These are phyloP conservation scores for Trichonephila clavata DNA, from an alignment of 1,140 invertebrate species.

Conservation along the genomic window DNA sequence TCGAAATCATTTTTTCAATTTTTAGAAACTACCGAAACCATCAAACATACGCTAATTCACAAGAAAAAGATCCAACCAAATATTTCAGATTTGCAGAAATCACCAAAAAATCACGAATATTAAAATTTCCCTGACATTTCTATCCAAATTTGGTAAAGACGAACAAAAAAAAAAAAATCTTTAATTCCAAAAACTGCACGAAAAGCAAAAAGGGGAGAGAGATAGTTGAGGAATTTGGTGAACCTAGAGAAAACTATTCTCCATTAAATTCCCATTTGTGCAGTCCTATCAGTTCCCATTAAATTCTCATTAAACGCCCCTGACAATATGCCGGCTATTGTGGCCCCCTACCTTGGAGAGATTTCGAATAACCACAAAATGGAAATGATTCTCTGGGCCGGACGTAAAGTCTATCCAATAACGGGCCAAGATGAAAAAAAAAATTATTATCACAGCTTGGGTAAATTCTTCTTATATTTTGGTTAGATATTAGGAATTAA, in stretches of 20 bases:
- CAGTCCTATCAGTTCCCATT: conserved; percentile 60
- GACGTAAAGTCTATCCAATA: not conserved
- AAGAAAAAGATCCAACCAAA: not conserved
- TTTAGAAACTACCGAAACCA: too few relatives aligned
- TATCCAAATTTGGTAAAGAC: not conserved
- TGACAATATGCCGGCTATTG: conserved; percentile 30
- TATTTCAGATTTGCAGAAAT: not conserved
- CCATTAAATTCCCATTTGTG: conserved; percentile 71
- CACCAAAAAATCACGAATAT: too few relatives aligned
- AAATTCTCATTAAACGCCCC: conserved; percentile 68
- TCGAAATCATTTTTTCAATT: too few relatives aligned
- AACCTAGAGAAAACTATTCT: conserved; percentile 17
- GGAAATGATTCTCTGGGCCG: conserved; percentile 37
- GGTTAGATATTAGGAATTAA: conserved; percentile 50
- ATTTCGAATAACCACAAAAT: conserved; percentile 48
- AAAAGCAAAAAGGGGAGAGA: not conserved
- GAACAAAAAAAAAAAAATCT: conserved; percentile 2
- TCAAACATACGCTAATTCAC: too few relatives aligned
- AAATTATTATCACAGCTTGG: not conserved
- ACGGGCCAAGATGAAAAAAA: not conserved
- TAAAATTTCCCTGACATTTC: not conserved
- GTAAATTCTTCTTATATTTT: conserved; percentile 33
- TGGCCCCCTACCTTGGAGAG: not conserved
- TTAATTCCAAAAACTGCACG: not conserved
- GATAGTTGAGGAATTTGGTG: not conserved